Evolutionary conservation across 2,888 invertebrate genomes (phyloP), one percentile per base, ranked within the genome.

Genomic region (Cacoxenus indagator): DNA sequence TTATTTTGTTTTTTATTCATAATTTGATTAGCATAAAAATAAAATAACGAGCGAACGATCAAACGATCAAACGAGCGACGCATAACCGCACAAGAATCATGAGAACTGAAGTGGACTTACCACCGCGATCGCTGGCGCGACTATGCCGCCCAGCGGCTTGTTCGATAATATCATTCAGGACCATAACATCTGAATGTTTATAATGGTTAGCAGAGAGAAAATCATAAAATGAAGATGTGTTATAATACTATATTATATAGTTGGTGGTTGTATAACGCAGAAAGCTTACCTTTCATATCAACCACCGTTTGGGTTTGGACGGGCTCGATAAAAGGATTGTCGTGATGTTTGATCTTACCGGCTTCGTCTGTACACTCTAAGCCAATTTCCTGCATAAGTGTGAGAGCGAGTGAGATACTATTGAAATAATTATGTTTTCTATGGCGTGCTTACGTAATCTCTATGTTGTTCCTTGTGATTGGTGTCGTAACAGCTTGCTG

Each of bases 151-250:
- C 95, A 70, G 97, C 95, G 70, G 95, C 97, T 91, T 97, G 97
- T 88, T 98, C 97, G 82, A 98, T 96, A 84, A 98, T 96, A 88
- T 98, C 97, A 88, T 96, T 97, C 84, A 98, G 90, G 82, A 97
- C 97, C 96, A 97, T 96, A 73, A 98, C 97, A 91, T 98, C 98
- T 98, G n/a, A n/a, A n/a, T n/a, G n/a, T n/a, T 64, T 17, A 22
- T 29, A n/a, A 27, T 29, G 64, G 19, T 64, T 70, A 48, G 69
- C 48, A 65, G 65, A n/a, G n/a, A n/a, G n/a, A n/a, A n/a, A n/a
- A 61, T 55, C 9, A 66, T 22, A 62, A 26, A 31, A 37, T 19
- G 19, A 8, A 19, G 57, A n/a, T 51, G 24, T 19, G 29, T 55
- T 31, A 27, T 37, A 5, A 57, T 62, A 62, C n/a, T n/a, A n/a